phyloP scores from a whole-genome alignment of 2,113 vertebrate genomes.

The Desmodus rotundus region DNA sequence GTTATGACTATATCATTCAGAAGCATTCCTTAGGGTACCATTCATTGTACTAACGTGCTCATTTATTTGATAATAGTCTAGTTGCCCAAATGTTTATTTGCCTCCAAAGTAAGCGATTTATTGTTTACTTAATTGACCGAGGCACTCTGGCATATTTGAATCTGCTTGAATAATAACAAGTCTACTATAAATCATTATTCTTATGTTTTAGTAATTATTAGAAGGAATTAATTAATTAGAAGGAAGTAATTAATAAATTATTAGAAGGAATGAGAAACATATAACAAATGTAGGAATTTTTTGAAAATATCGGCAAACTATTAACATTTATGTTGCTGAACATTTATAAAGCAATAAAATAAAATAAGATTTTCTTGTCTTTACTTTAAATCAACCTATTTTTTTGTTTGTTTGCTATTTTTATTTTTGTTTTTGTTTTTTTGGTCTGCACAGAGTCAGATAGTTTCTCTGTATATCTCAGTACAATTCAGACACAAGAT shows the following conservation, averaged over 20 bases:
- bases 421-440: neutral
- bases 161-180: neutral
- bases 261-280: neutral
- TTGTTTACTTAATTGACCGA: slow-evolving; percentile 26
- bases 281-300: neutral
- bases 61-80: slow-evolving; percentile 7
- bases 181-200: neutral
- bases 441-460: neutral
- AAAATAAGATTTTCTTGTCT: neutral
- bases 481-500: neutral
- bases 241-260: neutral
- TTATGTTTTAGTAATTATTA: slow-evolving; percentile 7
- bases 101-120: slow-evolving; percentile 22
- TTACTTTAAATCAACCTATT: neutral
- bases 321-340: neutral
- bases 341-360: neutral
- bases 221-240: neutral
- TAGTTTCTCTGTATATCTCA: neutral
- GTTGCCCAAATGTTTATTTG: slow-evolving; percentile 38
- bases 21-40: neutral
- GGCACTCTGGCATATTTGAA: neutral
- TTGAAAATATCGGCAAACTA: slow-evolving; percentile 4
- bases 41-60: neutral
- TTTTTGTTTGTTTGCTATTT: neutral
- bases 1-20: slow-evolving; percentile 17